Conservation (phyloP, 2,113 vertebrate genomes). For the Bos indicus region DNA sequence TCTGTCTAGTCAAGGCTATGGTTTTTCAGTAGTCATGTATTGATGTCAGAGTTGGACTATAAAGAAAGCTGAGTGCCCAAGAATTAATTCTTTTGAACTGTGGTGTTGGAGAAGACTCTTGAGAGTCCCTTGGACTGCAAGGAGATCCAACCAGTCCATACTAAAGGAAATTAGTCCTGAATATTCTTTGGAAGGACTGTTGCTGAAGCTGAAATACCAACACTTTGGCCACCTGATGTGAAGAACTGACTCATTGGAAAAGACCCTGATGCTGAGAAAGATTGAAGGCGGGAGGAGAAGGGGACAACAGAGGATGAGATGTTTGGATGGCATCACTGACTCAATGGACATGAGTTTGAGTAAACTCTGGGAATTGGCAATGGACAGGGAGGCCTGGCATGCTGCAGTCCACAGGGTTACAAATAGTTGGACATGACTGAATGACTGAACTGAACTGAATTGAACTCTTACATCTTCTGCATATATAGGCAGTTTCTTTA, state of each 20-base stretch:
- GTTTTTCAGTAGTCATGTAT: neutral
- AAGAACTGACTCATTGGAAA: neutral
- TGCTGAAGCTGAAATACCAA: neutral
- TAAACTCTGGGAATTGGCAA: fast-evolving
- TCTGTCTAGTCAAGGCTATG: neutral
- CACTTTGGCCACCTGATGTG: neutral
- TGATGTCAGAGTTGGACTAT: neutral
- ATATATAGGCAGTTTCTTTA: neutral
- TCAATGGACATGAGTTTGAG: neutral
- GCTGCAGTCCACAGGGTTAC: fast-evolving
- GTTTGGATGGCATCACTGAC: neutral
- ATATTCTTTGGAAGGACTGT: neutral
- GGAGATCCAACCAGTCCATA: neutral
- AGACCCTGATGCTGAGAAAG: neutral
- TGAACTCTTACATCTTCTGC: neutral
- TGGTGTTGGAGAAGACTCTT: neutral
- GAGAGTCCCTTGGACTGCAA: neutral
- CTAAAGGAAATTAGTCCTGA: neutral
- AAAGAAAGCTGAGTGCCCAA: neutral
- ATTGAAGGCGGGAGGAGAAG: fast-evolving
- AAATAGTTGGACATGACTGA: neutral
- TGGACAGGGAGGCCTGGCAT: neutral
- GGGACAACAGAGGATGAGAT: neutral
- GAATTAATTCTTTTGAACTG: neutral
- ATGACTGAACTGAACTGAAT: neutral